phyloP scores from a whole-genome alignment of 1,140 invertebrate genomes.

The Pollicipes pollicipes region DNA sequence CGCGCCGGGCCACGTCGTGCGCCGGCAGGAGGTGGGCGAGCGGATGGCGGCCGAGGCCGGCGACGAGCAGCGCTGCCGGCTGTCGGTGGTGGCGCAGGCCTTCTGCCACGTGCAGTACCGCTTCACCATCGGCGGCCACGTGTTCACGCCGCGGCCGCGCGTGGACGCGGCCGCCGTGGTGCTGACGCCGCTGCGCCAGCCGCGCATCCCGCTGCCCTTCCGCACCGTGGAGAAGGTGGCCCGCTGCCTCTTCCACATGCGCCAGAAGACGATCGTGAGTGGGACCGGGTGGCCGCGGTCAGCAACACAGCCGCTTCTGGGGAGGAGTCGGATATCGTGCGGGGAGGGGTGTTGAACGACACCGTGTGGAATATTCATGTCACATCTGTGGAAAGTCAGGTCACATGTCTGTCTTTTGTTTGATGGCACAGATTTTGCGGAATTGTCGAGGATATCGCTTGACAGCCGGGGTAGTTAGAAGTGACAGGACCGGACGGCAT shows the following conservation, averaged over 20 bases:
- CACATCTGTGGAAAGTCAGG: too few relatives aligned
- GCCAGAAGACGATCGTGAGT: constrained; percentile 47
- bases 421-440: too few relatives aligned
- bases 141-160: constrained; percentile 83
- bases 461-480: too few relatives aligned
- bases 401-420: too few relatives aligned
- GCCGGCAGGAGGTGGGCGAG: constrained; percentile 69
- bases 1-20: constrained; percentile 64
- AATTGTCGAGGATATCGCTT: too few relatives aligned
- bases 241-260: constrained; percentile 64
- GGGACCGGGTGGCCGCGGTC: background rate
- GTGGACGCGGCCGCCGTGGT: constrained; percentile 91
- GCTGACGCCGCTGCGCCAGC: constrained; percentile 55
- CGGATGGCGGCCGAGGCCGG: constrained; percentile 55
- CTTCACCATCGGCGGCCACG: constrained; percentile 68
- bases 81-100: constrained; percentile 88
- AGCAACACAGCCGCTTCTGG: background rate
- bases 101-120: constrained; percentile 64
- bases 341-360: too few relatives aligned
- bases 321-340: too few relatives aligned
- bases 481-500: too few relatives aligned
- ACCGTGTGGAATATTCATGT: too few relatives aligned
- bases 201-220: constrained; percentile 62
- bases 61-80: constrained; percentile 50
- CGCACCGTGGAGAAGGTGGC: constrained; percentile 75